Percentiles rank a stretch among this genome's conserved stretches.
phyloP scores from a whole-genome alignment of 2,797 vertebrate species.

The Danio albolineatus region DNA sequence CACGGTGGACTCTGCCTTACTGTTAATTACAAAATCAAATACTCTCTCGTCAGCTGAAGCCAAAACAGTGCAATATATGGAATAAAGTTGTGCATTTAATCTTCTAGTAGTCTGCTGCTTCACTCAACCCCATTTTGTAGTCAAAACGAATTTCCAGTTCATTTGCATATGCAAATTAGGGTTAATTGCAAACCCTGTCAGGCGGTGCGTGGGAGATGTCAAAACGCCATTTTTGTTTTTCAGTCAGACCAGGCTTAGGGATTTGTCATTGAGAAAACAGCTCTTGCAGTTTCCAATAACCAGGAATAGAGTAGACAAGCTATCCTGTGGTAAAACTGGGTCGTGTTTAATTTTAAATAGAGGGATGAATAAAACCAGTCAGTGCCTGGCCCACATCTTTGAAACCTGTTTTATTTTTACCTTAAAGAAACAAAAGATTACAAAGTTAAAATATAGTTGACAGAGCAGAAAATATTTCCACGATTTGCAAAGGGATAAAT shows the following conservation, averaged over 20 bases:
- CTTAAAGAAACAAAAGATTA: conserved; percentile 1
- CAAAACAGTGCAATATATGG: not conserved
- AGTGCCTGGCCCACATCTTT: not conserved
- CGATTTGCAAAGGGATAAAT: conserved; percentile 71
- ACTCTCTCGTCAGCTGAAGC: not conserved
- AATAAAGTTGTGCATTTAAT: conserved; percentile 29
- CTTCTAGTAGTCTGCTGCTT: conserved; percentile 43
- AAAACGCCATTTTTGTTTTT: conserved; percentile 74
- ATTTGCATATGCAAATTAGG: conserved; percentile 85
- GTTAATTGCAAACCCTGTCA: conserved; percentile 84
- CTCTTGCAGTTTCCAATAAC: conserved; percentile 11
- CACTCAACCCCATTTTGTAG: conserved; percentile 66
- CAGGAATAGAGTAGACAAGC: not conserved
- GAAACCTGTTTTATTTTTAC: not conserved
- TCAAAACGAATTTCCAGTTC: conserved; percentile 71
- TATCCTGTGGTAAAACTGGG: not conserved
- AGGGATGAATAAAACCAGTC: not conserved
- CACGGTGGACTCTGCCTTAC: not conserved
- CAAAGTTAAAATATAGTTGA: not conserved
- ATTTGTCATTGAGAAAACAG: conserved; percentile 43
- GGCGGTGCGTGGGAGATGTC: conserved; percentile 76
- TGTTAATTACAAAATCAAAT: not conserved
- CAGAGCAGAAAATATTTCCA: conserved; percentile 61
- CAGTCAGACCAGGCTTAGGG: conserved; percentile 57
- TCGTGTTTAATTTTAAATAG: not conserved